Evolutionary conservation across 2,888 invertebrate species (phyloP).

Genomic region (Lissonota sp.): DNA sequence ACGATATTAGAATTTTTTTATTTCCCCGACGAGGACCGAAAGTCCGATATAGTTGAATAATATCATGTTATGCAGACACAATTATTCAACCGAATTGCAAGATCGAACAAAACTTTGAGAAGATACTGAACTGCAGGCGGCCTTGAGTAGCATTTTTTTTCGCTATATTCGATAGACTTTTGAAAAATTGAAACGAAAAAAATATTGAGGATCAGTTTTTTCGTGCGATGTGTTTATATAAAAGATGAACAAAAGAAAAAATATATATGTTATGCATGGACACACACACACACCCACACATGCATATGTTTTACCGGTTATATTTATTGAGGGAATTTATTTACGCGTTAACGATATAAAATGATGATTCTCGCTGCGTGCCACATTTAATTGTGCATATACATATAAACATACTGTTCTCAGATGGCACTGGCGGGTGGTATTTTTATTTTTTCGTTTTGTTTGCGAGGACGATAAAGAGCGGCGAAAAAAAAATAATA

Average conservation of each 20-base stretch:
- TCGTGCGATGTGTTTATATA: slow-evolving; percentile 79
- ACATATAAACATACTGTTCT: slow-evolving; percentile 44
- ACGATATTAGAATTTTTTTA: slow-evolving; percentile 19
- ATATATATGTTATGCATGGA: background rate
- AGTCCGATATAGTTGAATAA: slow-evolving; percentile 51
- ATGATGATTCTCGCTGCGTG: slow-evolving; percentile 59
- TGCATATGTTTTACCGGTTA: slow-evolving; percentile 81
- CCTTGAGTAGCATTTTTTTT: slow-evolving; percentile 35
- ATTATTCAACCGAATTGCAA: background rate
- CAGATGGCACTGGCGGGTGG: slow-evolving; percentile 42
- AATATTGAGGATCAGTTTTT: slow-evolving; percentile 70
- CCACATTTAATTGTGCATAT: slow-evolving; percentile 35
- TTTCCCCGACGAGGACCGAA: slow-evolving; percentile 48
- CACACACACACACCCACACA: slow-evolving; percentile 20
- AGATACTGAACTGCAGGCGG: slow-evolving; percentile 27
- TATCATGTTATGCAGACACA: background rate
- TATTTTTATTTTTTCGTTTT: slow-evolving; percentile 26
- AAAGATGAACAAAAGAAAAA: slow-evolving; percentile 15
- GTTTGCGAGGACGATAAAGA: slow-evolving; percentile 15
- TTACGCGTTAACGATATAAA: slow-evolving; percentile 73
- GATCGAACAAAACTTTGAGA: background rate
- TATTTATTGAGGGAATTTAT: slow-evolving; percentile 82
- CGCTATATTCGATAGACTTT: slow-evolving; percentile 48
- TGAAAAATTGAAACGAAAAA: slow-evolving; percentile 11
- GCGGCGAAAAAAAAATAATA: slow-evolving; percentile 23